Evolutionary conservation across 2,797 vertebrate species (phyloP).

Genomic region (Fratercula arctica): DNA sequence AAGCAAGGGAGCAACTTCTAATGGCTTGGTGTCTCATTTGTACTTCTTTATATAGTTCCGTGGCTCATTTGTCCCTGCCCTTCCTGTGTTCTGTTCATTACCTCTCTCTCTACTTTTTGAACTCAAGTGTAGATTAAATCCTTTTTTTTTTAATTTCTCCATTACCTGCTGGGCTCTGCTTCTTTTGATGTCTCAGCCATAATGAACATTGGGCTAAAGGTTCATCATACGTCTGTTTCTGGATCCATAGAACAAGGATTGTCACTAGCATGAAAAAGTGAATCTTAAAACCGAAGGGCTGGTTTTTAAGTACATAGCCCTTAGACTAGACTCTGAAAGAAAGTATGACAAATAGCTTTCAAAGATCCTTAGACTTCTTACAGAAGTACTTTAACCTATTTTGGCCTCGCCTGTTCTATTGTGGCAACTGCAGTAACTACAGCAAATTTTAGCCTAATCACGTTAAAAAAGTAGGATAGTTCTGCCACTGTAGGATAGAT

Average conservation of each 20-base stretch:
- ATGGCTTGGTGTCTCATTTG: conserved; percentile 1
- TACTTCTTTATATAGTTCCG: conserved; percentile 9
- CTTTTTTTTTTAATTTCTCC: background rate
- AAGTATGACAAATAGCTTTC: background rate
- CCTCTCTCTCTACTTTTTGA: background rate
- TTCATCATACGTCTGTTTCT: background rate
- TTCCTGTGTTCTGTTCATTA: conserved; percentile 3
- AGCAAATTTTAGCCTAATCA: background rate
- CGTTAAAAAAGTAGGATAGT: background rate
- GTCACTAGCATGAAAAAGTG: background rate
- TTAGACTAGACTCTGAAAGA: background rate
- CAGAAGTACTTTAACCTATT: background rate
- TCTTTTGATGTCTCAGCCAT: background rate
- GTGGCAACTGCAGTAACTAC: background rate
- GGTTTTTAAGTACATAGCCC: background rate
- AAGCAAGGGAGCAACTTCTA: conserved; percentile 22
- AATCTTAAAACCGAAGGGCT: background rate
- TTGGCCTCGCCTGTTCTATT: background rate
- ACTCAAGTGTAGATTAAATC: background rate
- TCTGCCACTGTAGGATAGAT: background rate
- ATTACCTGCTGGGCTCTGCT: background rate
- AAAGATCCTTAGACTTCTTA: background rate
- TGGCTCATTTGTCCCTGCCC: conserved; percentile 4
- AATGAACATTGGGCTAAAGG: background rate
- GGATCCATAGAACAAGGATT: background rate